These are phyloP conservation scores for Drosophila tristis DNA, from an alignment of 1,140 invertebrate genomes.

Conservation along the genomic window DNA sequence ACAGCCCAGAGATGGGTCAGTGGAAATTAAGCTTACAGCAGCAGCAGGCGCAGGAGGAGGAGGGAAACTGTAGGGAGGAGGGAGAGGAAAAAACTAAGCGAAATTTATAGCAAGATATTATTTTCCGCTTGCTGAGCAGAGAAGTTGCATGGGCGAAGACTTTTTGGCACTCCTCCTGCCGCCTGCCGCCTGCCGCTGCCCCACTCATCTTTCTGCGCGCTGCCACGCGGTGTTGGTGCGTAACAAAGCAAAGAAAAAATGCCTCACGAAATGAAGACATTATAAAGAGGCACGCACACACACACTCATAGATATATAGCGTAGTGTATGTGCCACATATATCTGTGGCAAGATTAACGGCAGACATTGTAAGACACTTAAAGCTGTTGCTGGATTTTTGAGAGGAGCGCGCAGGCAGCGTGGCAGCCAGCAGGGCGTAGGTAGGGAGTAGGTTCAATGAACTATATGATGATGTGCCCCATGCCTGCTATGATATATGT, in stretches of 20 bases:
- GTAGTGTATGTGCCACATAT: constrained; percentile 17
- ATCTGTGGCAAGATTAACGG: constrained; percentile 70
- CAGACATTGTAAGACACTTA: constrained; percentile 81
- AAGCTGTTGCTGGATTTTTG: constrained; percentile 73
- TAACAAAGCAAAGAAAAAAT: constrained; percentile 77
- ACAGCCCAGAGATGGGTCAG: constrained; percentile 18
- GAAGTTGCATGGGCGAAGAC: constrained; percentile 72
- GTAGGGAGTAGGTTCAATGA: constrained; percentile 63
- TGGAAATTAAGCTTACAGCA: constrained; percentile 39
- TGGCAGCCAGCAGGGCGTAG: no score
- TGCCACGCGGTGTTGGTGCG: constrained; percentile 70
- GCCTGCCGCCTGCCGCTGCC: not conserved
- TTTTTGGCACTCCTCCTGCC: constrained; percentile 63
- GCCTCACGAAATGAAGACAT: constrained; percentile 80
- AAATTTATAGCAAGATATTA: constrained; percentile 83
- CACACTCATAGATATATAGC: not conserved
- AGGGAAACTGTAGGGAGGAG: not conserved
- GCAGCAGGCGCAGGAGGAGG: not conserved
- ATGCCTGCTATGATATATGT: constrained; percentile 66
- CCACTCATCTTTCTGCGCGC: constrained; percentile 2
- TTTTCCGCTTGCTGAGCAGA: constrained; percentile 81
- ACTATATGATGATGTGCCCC: constrained; percentile 68
- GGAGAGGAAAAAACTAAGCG: constrained; percentile 65
- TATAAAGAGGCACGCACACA: constrained; percentile 62
- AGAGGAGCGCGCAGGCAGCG: constrained; percentile 33